phyloP scores from a whole-genome alignment of 2,888 invertebrate species.

The Chrysopilus asiliformis region DNA sequence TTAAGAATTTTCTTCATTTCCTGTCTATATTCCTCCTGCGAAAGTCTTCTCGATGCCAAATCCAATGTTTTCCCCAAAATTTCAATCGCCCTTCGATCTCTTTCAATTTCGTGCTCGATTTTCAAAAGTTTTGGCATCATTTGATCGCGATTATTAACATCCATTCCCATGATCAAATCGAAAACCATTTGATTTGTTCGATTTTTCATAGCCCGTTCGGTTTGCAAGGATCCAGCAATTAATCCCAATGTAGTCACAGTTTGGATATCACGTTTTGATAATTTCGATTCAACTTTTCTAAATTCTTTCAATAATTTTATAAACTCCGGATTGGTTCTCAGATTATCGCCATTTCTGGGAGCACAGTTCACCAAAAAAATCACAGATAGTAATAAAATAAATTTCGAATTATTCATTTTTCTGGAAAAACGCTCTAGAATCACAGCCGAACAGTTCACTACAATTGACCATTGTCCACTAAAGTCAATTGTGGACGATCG shows the following conservation, averaged over 20 bases:
- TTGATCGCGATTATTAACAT: conserved; percentile 14
- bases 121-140: conserved; percentile 23
- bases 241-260: conserved; percentile 27
- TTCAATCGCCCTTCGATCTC: conserved; percentile 27
- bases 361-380: conserved; percentile 15
- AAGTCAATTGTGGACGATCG: neutral
- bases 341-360: conserved; percentile 13
- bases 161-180: conserved; percentile 23
- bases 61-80: conserved; percentile 28
- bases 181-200: conserved; percentile 23
- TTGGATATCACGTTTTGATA: conserved; percentile 25
- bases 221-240: conserved; percentile 27
- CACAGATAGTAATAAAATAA: no score
- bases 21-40: conserved; percentile 19
- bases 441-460: conserved; percentile 8
- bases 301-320: conserved; percentile 26
- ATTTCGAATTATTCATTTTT: no score
- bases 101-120: conserved; percentile 25
- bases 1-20: conserved; percentile 15
- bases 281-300: conserved; percentile 23
- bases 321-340: conserved; percentile 25
- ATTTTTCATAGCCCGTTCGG: conserved; percentile 28
- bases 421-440: neutral
- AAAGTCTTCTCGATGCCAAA: conserved; percentile 22
- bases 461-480: conserved; percentile 13